Base-by-base conservation (phyloP, 2,888 invertebrate genomes). In the Eupithecia exiguata region DNA sequence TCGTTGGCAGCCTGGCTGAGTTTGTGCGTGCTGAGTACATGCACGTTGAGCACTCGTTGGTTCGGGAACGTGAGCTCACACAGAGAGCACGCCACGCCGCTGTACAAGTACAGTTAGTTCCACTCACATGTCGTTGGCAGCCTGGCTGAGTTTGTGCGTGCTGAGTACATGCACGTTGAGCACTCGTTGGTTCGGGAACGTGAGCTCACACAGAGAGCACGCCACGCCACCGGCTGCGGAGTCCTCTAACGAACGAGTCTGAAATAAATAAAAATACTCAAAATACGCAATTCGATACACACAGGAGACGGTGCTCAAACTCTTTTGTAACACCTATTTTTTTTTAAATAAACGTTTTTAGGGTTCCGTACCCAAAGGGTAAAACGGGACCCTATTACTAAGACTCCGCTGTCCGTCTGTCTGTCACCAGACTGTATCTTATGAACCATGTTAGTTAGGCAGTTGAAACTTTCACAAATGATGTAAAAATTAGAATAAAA, bases 11-110 rank as follows among this genome's bases (percentile, higher is more conserved):
- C 30, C 62, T 35, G 62, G 62, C 25, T 62, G 14, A 30, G 62
- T 35, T 30, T 62, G 67, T 67, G 38, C 67, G 67, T 67, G 46
- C 46, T 67, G 67, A 67, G 67, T 67, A 67, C 46, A 46, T 67
- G 67, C 46, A 46, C 30, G 14, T 43, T 67, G 67, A 30, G 46
- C 43, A 67, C 67, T 25, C 46, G 67, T 25, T 67, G 67, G 21
- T 21, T 67, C 7, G 43, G 5, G 30, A 67, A 67, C 18, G 67
- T 67, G 16, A 67, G 46, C 18, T 30, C 67, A 18, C 67, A 67
- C 30, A 30, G 67, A 16, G 25, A 67, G 16, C 67, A 46, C 67
- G 67, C 25, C 6, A 46, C 46, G 40, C 30, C 67, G 16, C 66
- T 43, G 43, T 25, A 66, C 40, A 66, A 21, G 38, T 38, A 66